Evolutionary conservation across 2,888 invertebrate species (phyloP).

Genomic region (Tanytarsus gracilentus): DNA sequence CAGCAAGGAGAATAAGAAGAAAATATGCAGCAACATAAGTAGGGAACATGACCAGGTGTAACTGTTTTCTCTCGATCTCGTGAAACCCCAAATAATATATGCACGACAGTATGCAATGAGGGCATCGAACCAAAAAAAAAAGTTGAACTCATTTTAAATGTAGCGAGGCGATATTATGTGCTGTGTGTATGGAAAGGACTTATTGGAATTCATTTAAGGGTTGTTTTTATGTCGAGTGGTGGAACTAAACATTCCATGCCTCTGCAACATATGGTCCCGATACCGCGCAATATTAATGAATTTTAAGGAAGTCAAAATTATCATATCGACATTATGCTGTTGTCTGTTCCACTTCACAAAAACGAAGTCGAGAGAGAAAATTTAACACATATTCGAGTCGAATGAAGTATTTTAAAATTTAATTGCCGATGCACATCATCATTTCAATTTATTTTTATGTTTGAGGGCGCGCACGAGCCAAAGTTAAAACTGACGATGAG

Average conservation of each 20-base stretch:
- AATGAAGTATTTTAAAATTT: neutral
- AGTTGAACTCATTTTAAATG: slow-evolving; percentile 7
- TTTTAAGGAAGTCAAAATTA: slow-evolving; percentile 13
- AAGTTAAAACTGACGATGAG: neutral
- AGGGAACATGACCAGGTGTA: slow-evolving; percentile 5
- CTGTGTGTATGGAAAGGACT: neutral
- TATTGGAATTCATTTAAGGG: slow-evolving; percentile 10
- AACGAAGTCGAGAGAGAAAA: neutral
- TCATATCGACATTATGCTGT: neutral
- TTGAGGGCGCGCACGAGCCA: neutral
- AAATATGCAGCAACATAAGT: neutral
- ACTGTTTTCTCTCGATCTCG: neutral
- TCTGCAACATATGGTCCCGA: slow-evolving; percentile 10
- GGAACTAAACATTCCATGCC: neutral
- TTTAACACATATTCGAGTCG: neutral
- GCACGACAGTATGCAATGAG: too few species aligned
- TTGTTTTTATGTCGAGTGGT: neutral
- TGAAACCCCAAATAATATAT: neutral
- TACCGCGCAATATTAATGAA: slow-evolving; percentile 14
- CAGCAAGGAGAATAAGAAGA: neutral
- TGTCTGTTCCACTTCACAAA: slow-evolving; percentile 7
- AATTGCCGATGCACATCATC: neutral
- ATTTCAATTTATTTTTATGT: neutral
- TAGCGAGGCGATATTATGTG: neutral
- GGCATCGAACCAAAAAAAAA: slow-evolving; percentile 15